These are phyloP conservation scores for Tenebrio molitor DNA, from an alignment of 1,140 invertebrate genomes.

Conservation along the genomic window DNA sequence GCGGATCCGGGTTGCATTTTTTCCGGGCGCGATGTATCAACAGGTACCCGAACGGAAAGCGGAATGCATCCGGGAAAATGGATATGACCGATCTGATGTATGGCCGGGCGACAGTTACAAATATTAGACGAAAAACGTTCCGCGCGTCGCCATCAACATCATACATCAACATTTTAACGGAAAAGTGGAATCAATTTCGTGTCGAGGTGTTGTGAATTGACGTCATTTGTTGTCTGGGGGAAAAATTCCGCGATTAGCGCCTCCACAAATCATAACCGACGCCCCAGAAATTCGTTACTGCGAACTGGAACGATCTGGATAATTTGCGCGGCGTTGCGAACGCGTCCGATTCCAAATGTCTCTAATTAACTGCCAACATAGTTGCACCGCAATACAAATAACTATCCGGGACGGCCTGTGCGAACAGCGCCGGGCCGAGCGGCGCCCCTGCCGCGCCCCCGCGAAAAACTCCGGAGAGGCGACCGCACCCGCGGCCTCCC, in stretches of 20 bases:
- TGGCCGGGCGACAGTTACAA: slow-evolving; percentile 13
- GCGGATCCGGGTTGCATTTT: not conserved
- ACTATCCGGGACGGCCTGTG: not conserved
- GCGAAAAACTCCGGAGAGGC: no score
- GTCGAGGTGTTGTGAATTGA: slow-evolving; percentile 22
- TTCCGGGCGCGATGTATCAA: not conserved
- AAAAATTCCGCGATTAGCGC: slow-evolving; percentile 20
- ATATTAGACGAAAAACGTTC: slow-evolving; percentile 4
- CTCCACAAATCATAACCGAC: slow-evolving; percentile 28
- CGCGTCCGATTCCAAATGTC: slow-evolving; percentile 16
- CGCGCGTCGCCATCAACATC: not conserved
- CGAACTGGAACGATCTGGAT: slow-evolving; percentile 4
- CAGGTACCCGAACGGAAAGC: slow-evolving; percentile 4
- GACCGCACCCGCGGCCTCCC: no score
- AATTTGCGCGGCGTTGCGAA: slow-evolving; percentile 5
- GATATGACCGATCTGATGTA: slow-evolving; percentile 7
- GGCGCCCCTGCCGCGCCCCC: no score
- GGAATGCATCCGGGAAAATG: slow-evolving; percentile 1
- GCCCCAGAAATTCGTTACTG: slow-evolving; percentile 3
- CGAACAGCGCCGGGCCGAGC: no score
- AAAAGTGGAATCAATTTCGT: slow-evolving; percentile 36
- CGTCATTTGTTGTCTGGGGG: slow-evolving; percentile 2
- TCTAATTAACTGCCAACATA: slow-evolving; percentile 33
- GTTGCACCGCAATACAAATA: slow-evolving; percentile 36
- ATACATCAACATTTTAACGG: slow-evolving; percentile 30